phyloP scores from a whole-genome alignment of 2,888 invertebrate genomes.

The Ecliptopera silaceata region DNA sequence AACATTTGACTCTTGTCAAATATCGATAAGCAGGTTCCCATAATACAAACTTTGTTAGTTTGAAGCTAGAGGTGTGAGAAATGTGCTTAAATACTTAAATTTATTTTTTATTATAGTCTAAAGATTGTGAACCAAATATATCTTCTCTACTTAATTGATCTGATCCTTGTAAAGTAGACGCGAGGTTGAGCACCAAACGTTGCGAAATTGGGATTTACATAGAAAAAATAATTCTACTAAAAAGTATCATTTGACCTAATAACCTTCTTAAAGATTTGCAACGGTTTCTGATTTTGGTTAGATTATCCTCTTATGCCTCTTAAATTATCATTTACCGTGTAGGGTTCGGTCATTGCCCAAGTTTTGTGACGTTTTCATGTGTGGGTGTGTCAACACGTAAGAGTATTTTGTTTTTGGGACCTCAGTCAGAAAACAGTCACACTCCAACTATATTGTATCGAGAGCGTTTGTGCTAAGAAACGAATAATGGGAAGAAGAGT shows the following conservation, averaged over 20 bases:
- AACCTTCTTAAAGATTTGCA: conserved; percentile 36
- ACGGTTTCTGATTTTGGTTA: conserved; percentile 45
- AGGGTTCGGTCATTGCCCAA: conserved; percentile 66
- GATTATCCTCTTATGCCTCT: conserved; percentile 39
- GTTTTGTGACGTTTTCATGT: conserved; percentile 45
- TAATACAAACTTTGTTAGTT: no score
- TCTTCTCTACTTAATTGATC: background rate
- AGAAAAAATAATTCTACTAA: conserved; percentile 28
- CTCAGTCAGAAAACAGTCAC: conserved; percentile 57
- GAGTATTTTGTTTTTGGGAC: conserved; percentile 49
- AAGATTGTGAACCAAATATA: background rate
- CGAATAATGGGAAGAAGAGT: conserved; percentile 19
- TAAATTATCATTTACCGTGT: conserved; percentile 43
- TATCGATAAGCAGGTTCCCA: no score
- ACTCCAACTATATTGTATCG: conserved; percentile 39
- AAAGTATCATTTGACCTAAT: conserved; percentile 30
- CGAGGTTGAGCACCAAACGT: conserved; percentile 1
- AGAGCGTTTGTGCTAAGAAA: background rate
- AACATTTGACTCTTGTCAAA: no score
- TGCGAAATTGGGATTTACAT: conserved; percentile 17
- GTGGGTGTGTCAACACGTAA: conserved; percentile 65
- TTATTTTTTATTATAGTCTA: background rate
- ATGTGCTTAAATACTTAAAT: no score
- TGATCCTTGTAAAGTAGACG: background rate
- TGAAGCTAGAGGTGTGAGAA: no score